A percentile compares a stretch with the other conserved stretches of the same genome.
phyloP scores from a whole-genome alignment of 1,140 invertebrate genomes.

The Meloidogyne floridensis region DNA sequence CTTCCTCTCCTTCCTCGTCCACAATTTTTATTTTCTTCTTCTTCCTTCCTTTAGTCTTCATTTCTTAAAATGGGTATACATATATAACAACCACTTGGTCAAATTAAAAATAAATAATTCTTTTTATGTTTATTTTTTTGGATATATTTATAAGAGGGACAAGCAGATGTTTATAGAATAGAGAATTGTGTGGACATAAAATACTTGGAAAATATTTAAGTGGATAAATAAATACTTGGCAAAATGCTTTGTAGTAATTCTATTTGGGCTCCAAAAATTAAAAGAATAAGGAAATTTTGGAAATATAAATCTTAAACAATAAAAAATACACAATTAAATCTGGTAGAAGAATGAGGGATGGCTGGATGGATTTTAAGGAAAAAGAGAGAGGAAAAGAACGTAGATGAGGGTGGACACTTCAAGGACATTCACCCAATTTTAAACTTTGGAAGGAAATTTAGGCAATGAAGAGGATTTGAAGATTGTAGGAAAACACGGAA shows the following conservation, averaged over 20 bases:
- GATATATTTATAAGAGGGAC: neutral
- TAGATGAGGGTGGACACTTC: neutral
- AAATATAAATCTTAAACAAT: no score
- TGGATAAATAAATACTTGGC: no score
- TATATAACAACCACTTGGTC: neutral
- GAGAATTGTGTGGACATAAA: no score
- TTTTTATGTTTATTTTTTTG: neutral
- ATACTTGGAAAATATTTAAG: no score
- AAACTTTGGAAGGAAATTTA: neutral
- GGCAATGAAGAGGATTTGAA: neutral
- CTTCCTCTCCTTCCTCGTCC: no score
- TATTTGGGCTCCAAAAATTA: no score
- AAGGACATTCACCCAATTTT: neutral
- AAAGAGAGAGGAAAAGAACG: neutral
- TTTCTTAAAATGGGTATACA: neutral
- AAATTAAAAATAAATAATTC: neutral
- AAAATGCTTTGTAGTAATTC: no score
- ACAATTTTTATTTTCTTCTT: neutral
- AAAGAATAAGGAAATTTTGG: no score
- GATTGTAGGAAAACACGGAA: slow-evolving; percentile 3
- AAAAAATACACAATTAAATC: no score
- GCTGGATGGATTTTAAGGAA: neutral
- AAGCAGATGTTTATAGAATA: neutral
- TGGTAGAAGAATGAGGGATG: no score
- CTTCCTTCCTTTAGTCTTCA: neutral